Evolutionary conservation across 2,113 vertebrate genomes (phyloP), one percentile per base, ranked within the genome.

Genomic region (Pipa parva): DNA sequence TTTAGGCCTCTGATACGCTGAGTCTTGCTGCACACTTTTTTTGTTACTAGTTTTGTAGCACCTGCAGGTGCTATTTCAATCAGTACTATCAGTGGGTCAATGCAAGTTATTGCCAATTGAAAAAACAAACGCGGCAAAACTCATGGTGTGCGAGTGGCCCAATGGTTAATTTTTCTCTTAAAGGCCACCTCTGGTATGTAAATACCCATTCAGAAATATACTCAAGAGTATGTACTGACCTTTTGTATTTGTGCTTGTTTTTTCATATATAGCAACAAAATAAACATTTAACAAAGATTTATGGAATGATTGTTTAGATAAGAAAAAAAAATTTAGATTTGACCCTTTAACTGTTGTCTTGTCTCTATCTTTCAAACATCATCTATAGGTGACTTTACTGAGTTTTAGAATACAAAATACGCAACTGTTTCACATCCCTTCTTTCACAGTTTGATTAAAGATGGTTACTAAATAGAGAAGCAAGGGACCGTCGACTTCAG

Each of bases 361-460:
- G 25, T 31, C 37, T 18, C 27, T 36, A 33, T 31, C 59, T 28
- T 45, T 59, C 37, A 15, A 11, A 12, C 13, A 37, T 52, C 31
- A 50, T 9, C 2, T 17, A 50, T 31, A 49, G 22, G n/a, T 25
- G 1, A 24, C 3, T 21, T 10, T 42, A 15, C 15, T 9, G 48
- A 51, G 4, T 28, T 15, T 27, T 45, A 45, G 20, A 26, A n/a
- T 39, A 59, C 3, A 51, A 56, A 36, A 26, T 29, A 18, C 9
- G 31, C 1, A 15, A 59, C 28, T 4, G 20, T 42, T 26, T 50
- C 33, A 28, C n/a, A 7, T 26, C 46, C 17, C 2, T 24, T 59
- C 28, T 33, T 68, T 68, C 31, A 68, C 45, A 51, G 55, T 68
- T 59, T 59, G 37, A 51, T 26, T 39, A 46, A 59, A 27, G 46